phyloP scores from a whole-genome alignment of 2,113 vertebrate species.

The Rhineura floridana region DNA sequence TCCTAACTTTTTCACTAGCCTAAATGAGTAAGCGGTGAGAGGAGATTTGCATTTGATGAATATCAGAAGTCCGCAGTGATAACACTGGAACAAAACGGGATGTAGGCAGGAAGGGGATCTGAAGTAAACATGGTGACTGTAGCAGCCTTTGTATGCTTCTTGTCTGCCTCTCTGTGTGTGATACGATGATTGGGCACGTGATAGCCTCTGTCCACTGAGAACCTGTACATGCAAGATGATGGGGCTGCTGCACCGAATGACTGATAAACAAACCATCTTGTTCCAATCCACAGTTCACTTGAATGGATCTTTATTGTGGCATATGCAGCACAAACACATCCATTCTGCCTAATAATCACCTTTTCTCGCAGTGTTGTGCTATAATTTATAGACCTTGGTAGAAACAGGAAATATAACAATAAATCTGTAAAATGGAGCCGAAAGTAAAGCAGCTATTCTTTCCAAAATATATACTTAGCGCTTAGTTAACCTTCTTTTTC shows the following conservation, averaged over 20 bases:
- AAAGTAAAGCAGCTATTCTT: slow-evolving; percentile 43
- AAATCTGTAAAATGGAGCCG: slow-evolving; percentile 46
- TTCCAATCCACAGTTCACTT: slow-evolving; percentile 17
- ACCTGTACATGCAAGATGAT: slow-evolving; percentile 8
- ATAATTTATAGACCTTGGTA: slow-evolving; percentile 13
- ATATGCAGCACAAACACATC: not conserved
- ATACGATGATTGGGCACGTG: not conserved
- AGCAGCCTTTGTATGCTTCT: not conserved
- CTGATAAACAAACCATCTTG: slow-evolving; percentile 20
- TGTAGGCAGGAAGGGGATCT: not conserved
- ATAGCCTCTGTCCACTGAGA: slow-evolving; percentile 1
- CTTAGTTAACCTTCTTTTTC: slow-evolving; percentile 41
- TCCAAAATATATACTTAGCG: slow-evolving; percentile 40
- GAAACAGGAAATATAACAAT: slow-evolving; percentile 38
- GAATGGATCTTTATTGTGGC: not conserved
- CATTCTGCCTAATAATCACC: not conserved
- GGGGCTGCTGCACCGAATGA: not conserved
- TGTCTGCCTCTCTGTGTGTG: not conserved
- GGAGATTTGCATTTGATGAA: not conserved
- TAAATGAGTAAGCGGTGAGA: not conserved
- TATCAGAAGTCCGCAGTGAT: not conserved
- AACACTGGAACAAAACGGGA: not conserved
- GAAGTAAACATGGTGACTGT: not conserved
- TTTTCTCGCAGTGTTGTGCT: not conserved
- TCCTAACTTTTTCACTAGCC: not conserved